Evolutionary conservation across 2,113 vertebrate genomes (phyloP), one percentile per base, ranked within the genome.

Genomic region (Pao palembangensis): DNA sequence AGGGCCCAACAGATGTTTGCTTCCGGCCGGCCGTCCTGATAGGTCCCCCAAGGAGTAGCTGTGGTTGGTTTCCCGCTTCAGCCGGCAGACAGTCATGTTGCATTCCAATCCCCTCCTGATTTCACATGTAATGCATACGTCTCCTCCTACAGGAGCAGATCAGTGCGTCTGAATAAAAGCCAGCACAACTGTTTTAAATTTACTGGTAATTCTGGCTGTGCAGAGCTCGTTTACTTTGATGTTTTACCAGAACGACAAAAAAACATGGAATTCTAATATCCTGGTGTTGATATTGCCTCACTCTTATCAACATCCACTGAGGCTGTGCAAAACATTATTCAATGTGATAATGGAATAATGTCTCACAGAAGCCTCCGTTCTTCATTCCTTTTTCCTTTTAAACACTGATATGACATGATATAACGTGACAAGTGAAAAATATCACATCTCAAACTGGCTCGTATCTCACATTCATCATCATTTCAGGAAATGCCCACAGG

Each of bases 361-460:
- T 58, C 60, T 64, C 61, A 49, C 64, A 17, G 69, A 59, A 55
- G 71, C 58, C 69, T 61, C 62, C 15, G 34, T 31, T 79, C 52
- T 55, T 81, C 56, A 61, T 81, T 79, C 66, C 69, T 78, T 75
- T 70, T n/a, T 52, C 56, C 72, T 70, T 79, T 78, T 88, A 87
- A 85, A 84, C 83, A 78, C 69, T 72, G 79, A 84, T 83, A 71
- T 71, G 80, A 85, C 79, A 76, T 74, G 82, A 84, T 88, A 67
- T 72, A 78, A 69, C 67, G 56, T 83, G 80, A 86, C 74, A 85
- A 86, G 85, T 77, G 72, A 83, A 80, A 84, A 85, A 85, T 71
- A 82, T 72, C 82, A 71, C 58, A 61, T 88, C 81, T 85, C 68
- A 82, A 64, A 64, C 15, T 67, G 55, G 53, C 49, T 70, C 61